Percentiles rank a stretch among this genome's conserved stretches.
These are phyloP conservation scores for Vicugna pacos DNA, from an alignment of 2,113 vertebrate species.

Conservation along the genomic window DNA sequence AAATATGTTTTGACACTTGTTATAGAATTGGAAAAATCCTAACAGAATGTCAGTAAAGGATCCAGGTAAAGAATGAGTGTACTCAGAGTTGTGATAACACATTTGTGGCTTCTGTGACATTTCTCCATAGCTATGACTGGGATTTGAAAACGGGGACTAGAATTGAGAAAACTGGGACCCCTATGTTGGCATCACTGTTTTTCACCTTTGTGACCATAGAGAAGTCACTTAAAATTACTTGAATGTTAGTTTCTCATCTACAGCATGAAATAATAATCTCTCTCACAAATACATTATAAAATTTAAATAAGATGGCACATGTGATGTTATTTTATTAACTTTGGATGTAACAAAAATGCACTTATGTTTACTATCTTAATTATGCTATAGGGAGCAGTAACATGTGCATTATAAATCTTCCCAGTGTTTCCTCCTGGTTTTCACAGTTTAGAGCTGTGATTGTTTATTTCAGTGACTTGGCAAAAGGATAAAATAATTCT, in stretches of 20 bases:
- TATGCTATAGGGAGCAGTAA: not conserved
- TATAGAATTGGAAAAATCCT: not conserved
- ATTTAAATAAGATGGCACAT: not conserved
- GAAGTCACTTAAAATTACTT: not conserved
- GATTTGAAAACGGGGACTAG: not conserved
- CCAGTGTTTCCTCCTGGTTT: constrained; percentile 55
- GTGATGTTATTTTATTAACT: not conserved
- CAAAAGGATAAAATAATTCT: constrained; percentile 63
- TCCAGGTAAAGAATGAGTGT: not conserved
- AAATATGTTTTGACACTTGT: not conserved
- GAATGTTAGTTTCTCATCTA: not conserved
- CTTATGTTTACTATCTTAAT: constrained; percentile 9
- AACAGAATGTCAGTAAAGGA: not conserved
- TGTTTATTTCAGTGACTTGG: constrained; percentile 70
- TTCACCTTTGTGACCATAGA: not conserved
- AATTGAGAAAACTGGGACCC: not conserved
- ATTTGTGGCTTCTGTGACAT: not conserved
- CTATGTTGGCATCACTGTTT: not conserved
- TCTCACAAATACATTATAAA: not conserved
- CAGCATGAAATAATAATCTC: not conserved
- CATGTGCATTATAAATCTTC: not conserved
- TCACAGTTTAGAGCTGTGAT: constrained; percentile 59
- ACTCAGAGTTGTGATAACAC: not conserved
- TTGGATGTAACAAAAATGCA: not conserved
- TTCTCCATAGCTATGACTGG: not conserved